These are phyloP conservation scores for Hydrocynus forskahlii DNA, from an alignment of 2,797 vertebrate species.

Conservation along the genomic window DNA sequence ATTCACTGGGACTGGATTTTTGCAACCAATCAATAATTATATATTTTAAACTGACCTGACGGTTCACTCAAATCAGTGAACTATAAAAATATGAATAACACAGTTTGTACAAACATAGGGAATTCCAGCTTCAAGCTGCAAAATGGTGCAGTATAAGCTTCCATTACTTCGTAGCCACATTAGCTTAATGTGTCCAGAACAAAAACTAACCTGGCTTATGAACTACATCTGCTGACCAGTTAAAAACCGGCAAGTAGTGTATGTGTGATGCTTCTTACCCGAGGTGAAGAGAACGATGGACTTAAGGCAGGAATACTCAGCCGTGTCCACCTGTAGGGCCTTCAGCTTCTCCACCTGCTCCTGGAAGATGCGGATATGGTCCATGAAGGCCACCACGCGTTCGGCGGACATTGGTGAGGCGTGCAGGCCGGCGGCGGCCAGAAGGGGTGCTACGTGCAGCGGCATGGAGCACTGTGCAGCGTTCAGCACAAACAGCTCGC, in stretches of 20 bases:
- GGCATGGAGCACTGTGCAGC: conserved; percentile 89
- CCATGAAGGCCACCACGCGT: conserved; percentile 88
- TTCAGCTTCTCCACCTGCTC: conserved; percentile 91
- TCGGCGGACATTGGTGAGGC: conserved; percentile 88
- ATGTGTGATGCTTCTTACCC: conserved; percentile 72
- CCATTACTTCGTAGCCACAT: not conserved
- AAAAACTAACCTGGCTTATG: not conserved
- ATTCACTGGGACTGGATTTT: too few relatives aligned
- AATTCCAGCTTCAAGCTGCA: not conserved
- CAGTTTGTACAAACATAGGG: not conserved
- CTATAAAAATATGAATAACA: too few relatives aligned
- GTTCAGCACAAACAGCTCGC: conserved; percentile 87
- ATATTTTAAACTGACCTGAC: too few relatives aligned
- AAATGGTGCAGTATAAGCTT: not conserved
- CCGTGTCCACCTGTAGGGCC: conserved; percentile 86
- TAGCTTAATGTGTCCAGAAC: not conserved
- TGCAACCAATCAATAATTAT: too few relatives aligned
- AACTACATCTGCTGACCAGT: not conserved
- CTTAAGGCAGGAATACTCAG: conserved; percentile 87
- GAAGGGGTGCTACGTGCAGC: conserved; percentile 83
- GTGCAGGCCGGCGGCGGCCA: conserved; percentile 86
- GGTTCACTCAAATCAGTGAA: too few relatives aligned
- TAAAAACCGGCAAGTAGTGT: not conserved
- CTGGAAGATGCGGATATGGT: conserved; percentile 89
- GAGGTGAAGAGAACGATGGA: conserved; percentile 88